A percentile compares a stretch with the other conserved stretches of the same genome.
These are phyloP conservation scores for Megalops cyprinoides DNA, from an alignment of 2,797 vertebrate genomes.

Conservation along the genomic window DNA sequence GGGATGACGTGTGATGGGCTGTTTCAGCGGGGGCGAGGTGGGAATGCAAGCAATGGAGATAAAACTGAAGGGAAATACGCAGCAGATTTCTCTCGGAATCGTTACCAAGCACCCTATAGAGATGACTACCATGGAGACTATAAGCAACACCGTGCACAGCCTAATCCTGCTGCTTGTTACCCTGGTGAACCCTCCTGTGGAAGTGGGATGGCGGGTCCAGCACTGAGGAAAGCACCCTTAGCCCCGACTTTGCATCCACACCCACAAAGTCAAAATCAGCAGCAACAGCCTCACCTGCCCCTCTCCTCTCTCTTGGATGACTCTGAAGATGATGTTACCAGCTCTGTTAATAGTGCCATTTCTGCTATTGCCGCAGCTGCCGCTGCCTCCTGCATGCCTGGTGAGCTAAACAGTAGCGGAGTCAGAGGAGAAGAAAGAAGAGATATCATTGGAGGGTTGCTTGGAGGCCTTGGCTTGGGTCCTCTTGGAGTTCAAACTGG, in stretches of 20 bases:
- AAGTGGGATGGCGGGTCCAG: conserved; percentile 78
- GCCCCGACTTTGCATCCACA: conserved; percentile 82
- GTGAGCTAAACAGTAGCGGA: conserved; percentile 65
- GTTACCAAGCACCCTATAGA: conserved; percentile 76
- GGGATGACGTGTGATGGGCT: conserved; percentile 75
- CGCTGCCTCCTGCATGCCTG: conserved; percentile 58
- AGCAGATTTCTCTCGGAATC: conserved; percentile 82
- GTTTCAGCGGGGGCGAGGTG: conserved; percentile 75
- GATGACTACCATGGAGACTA: conserved; percentile 66
- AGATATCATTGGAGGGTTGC: conserved; percentile 82
- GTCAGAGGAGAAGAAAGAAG: conserved; percentile 80
- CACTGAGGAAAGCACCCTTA: conserved; percentile 82
- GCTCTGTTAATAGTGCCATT: conserved; percentile 82
- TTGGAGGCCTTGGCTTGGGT: conserved; percentile 81
- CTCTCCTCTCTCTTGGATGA: conserved; percentile 82
- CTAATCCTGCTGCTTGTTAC: conserved; percentile 80
- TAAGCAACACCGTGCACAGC: conserved; percentile 82
- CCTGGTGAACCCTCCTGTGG: conserved; percentile 80
- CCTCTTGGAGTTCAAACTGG: conserved; percentile 68
- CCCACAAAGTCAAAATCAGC: conserved; percentile 78
- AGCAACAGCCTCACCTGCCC: conserved; percentile 77
- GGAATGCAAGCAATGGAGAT: conserved; percentile 76
- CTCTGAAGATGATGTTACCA: conserved; percentile 83
- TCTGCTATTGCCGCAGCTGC: conserved; percentile 79
- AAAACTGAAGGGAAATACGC: conserved; percentile 77